phyloP scores from a whole-genome alignment of 1,140 invertebrate genomes.

The Trichomalopsis sarcophagae region DNA sequence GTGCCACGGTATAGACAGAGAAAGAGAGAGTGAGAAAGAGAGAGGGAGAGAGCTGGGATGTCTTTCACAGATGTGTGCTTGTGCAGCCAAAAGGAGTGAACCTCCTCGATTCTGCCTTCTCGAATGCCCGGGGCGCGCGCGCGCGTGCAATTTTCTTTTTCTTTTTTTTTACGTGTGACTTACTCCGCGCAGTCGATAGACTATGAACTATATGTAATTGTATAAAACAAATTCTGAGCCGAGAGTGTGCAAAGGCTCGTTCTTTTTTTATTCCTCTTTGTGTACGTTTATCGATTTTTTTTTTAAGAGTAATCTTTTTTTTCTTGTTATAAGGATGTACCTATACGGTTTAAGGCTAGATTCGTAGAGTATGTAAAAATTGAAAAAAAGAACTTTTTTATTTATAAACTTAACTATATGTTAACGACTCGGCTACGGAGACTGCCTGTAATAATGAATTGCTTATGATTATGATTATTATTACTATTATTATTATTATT shows the following conservation, averaged over 20 bases:
- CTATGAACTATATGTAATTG: slow-evolving; percentile 15
- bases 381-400: slow-evolving; percentile 10
- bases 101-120: slow-evolving; percentile 26
- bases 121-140: not conserved
- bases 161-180: not conserved
- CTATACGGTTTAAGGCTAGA: slow-evolving; percentile 20
- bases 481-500: not conserved
- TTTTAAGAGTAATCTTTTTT: not conserved
- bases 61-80: slow-evolving; percentile 45
- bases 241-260: not conserved
- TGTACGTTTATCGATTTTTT: not conserved
- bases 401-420: slow-evolving; percentile 14
- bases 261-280: not conserved
- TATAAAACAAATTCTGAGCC: not conserved
- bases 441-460: slow-evolving; percentile 31
- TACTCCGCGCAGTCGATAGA: not conserved
- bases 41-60: slow-evolving; percentile 44
- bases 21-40: slow-evolving; percentile 49
- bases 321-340: slow-evolving; percentile 13
- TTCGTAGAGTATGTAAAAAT: slow-evolving; percentile 32
- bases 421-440: slow-evolving; percentile 22
- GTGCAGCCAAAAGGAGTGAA: slow-evolving; percentile 28
- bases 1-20: slow-evolving; percentile 67
- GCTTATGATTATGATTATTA: not conserved
- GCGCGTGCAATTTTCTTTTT: slow-evolving; percentile 25